Conservation (phyloP, 1,140 invertebrate genomes). For the Globodera ellingtonae region DNA sequence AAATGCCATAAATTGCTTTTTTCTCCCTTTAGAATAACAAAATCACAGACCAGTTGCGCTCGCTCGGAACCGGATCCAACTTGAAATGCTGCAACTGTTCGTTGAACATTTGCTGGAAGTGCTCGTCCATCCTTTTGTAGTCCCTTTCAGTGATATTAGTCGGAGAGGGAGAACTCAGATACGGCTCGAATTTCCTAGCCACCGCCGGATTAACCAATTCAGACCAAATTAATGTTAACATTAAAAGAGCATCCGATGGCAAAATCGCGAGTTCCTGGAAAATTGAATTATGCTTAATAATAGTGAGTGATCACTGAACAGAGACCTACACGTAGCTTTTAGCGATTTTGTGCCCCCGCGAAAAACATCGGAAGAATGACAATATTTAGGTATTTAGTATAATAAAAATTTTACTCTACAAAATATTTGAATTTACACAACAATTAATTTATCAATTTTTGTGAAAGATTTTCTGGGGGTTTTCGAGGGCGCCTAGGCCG, state of each 20-base stretch:
- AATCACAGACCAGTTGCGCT: neutral
- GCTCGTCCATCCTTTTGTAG: conserved; percentile 26
- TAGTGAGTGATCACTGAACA: no score
- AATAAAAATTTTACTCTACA: no score
- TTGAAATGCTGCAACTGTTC: neutral
- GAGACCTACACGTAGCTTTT: no score
- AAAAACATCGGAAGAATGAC: neutral
- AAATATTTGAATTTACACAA: no score
- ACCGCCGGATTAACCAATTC: conserved; percentile 14
- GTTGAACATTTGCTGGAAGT: conserved; percentile 25
- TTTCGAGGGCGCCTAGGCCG: no score
- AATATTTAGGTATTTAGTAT: no score
- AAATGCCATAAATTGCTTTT: neutral
- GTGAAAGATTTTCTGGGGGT: no score
- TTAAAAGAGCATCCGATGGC: conserved; percentile 20
- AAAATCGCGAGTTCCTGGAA: conserved; percentile 17
- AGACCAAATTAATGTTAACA: conserved; percentile 22
- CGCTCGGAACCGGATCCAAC: neutral
- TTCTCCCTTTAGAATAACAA: neutral
- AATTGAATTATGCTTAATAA: neutral
- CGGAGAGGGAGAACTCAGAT: conserved; percentile 7
- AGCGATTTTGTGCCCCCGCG: no score
- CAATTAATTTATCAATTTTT: no score
- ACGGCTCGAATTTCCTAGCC: conserved; percentile 15
- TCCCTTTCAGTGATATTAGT: conserved; percentile 9